These are phyloP conservation scores for Pandemis cinnamomeana DNA, from an alignment of 2,888 invertebrate genomes.

Conservation along the genomic window DNA sequence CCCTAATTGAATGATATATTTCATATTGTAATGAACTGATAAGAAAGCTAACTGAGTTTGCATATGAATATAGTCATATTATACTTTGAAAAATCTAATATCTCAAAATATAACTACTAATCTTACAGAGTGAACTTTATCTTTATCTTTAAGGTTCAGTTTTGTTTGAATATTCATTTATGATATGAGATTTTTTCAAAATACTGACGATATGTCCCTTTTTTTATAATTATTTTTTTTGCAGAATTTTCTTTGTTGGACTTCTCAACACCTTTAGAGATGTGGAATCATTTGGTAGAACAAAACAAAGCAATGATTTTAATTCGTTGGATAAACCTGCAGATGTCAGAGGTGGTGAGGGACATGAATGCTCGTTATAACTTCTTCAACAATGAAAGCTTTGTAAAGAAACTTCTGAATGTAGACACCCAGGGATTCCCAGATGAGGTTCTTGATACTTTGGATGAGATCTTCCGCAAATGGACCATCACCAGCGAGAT, in stretches of 20 bases:
- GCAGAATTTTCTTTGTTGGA: constrained; percentile 81
- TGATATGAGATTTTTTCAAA: too few relatives aligned
- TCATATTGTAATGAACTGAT: constrained; percentile 31
- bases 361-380: constrained; percentile 78
- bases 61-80: background rate
- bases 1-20: constrained; percentile 9
- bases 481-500: constrained; percentile 85
- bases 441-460: constrained; percentile 66
- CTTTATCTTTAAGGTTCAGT: too few relatives aligned
- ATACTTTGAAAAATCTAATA: too few relatives aligned
- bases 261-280: constrained; percentile 78
- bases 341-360: constrained; percentile 78
- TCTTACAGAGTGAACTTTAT: too few relatives aligned
- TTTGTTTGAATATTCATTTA: too few relatives aligned
- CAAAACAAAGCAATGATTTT: constrained; percentile 85
- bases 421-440: constrained; percentile 75
- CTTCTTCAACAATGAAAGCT: constrained; percentile 76
- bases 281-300: constrained; percentile 86
- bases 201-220: background rate
- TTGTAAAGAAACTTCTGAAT: constrained; percentile 72
- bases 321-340: constrained; percentile 85
- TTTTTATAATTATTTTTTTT: constrained; percentile 10
- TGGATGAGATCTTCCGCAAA: constrained; percentile 80
- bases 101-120: too few relatives aligned
- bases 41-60: constrained; percentile 9